These are phyloP conservation scores for Lordiphosa clarofinis DNA, from an alignment of 1,140 invertebrate species.

Conservation along the genomic window DNA sequence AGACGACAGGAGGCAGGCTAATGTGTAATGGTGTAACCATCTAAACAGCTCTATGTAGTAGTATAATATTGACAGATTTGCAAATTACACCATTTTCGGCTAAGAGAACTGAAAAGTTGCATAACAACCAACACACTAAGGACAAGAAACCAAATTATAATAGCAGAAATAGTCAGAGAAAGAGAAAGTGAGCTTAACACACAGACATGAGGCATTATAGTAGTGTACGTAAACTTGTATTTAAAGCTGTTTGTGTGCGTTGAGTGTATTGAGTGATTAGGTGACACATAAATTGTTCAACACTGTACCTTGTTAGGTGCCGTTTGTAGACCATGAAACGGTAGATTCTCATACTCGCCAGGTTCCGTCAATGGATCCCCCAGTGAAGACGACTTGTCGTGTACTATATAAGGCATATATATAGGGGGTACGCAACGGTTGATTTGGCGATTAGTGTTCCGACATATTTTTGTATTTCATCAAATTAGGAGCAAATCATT, in stretches of 20 bases:
- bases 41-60: too few relatives aligned
- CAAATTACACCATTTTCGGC: conserved; percentile 1
- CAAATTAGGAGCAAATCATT: conserved; percentile 41
- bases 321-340: conserved; percentile 94
- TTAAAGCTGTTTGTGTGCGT: too few relatives aligned
- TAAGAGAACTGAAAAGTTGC: conserved; percentile 10
- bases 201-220: too few relatives aligned
- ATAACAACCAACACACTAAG: conserved; percentile 13
- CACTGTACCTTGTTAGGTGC: conserved; percentile 91
- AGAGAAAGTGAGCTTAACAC: too few relatives aligned
- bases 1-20: too few relatives aligned
- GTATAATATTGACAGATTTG: too few relatives aligned
- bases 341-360: conserved; percentile 95
- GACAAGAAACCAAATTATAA: background rate
- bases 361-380: conserved; percentile 80
- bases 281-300: conserved; percentile 12
- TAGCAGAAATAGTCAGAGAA: too few relatives aligned
- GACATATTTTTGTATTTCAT: conserved; percentile 20
- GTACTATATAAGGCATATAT: conserved; percentile 60
- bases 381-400: conserved; percentile 79
- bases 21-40: too few relatives aligned
- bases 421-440: conserved; percentile 51
- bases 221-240: too few relatives aligned
- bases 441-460: conserved; percentile 33
- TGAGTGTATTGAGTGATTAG: conserved; percentile 2